These are phyloP conservation scores for Parotia lawesii DNA, from an alignment of 2,113 vertebrate genomes.

Conservation along the genomic window DNA sequence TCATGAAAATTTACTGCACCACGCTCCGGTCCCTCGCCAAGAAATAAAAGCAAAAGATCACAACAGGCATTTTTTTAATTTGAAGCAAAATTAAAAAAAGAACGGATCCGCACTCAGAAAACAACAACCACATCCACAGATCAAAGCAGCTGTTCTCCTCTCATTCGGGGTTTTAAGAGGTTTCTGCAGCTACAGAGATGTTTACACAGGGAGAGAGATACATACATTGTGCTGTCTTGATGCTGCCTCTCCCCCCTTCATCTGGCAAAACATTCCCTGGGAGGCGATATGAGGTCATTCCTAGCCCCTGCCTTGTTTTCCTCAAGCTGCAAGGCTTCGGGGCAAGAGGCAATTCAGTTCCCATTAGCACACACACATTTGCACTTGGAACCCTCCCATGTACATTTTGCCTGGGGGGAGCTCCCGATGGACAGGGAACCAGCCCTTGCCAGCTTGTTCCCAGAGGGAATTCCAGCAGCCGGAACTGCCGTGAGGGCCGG, in stretches of 20 bases:
- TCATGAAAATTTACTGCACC: slow-evolving; percentile 60
- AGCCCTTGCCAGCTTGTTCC: neutral
- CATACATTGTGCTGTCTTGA: slow-evolving; percentile 53
- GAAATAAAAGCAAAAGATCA: slow-evolving; percentile 59
- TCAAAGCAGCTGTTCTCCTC: slow-evolving; percentile 58
- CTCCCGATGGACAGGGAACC: neutral
- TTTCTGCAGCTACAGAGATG: slow-evolving; percentile 62
- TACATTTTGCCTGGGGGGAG: neutral
- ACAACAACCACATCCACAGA: slow-evolving; percentile 64
- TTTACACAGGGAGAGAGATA: slow-evolving; percentile 62
- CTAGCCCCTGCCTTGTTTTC: slow-evolving; percentile 56
- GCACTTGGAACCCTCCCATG: slow-evolving; percentile 29
- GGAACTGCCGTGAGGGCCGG: neutral
- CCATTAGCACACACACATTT: slow-evolving; percentile 51
- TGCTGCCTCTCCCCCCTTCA: slow-evolving; percentile 49
- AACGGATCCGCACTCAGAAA: slow-evolving; percentile 44
- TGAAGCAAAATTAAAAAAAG: slow-evolving; percentile 60
- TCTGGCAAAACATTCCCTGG: slow-evolving; percentile 61
- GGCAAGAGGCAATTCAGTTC: slow-evolving; percentile 55
- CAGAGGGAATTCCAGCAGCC: slow-evolving; percentile 8
- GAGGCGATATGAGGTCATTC: slow-evolving; percentile 58
- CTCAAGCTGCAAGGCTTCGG: slow-evolving; percentile 47
- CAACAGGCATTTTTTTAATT: slow-evolving; percentile 66
- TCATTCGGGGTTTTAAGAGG: slow-evolving; percentile 56
- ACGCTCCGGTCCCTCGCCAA: slow-evolving; percentile 17